Conservation (phyloP, 2,797 vertebrate species). For the Anguilla marmorata region DNA sequence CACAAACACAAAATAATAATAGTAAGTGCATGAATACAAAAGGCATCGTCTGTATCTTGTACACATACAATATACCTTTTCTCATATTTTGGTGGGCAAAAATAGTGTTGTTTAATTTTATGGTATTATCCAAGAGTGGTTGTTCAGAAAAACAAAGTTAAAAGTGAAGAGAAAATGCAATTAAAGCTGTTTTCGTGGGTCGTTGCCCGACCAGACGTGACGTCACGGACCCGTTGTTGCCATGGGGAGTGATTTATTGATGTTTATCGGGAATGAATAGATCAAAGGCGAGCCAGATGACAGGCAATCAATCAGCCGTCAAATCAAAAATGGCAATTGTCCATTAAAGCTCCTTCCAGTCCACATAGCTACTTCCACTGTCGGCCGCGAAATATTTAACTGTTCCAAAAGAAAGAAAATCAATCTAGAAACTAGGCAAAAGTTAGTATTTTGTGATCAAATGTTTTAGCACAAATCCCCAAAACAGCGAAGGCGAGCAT, state of each 20-base stretch:
- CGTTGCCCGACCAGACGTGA: slow-evolving; percentile 79
- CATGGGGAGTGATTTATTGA: slow-evolving; percentile 90
- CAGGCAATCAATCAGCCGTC: slow-evolving; percentile 93
- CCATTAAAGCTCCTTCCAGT: slow-evolving; percentile 85
- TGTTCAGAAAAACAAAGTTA: slow-evolving; percentile 31
- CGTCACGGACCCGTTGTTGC: slow-evolving; percentile 79
- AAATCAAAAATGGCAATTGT: slow-evolving; percentile 93
- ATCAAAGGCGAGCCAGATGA: slow-evolving; percentile 82
- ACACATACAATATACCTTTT: neutral
- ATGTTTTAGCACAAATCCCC: slow-evolving; percentile 50
- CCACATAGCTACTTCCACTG: slow-evolving; percentile 64
- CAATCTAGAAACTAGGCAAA: slow-evolving; percentile 38
- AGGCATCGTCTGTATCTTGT: neutral
- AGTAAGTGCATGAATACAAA: neutral
- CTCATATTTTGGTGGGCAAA: neutral
- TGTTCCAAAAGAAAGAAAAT: slow-evolving; percentile 41
- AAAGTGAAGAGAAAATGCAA: slow-evolving; percentile 52
- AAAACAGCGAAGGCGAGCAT: slow-evolving; percentile 58
- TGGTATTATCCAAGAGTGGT: slow-evolving; percentile 29
- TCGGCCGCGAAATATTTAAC: slow-evolving; percentile 55
- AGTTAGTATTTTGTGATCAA: slow-evolving; percentile 52
- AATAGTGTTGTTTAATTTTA: neutral
- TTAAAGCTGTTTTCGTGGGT: slow-evolving; percentile 63
- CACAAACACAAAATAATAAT: neutral
- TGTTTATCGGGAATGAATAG: slow-evolving; percentile 89